Evolutionary conservation across 2,113 vertebrate species (phyloP).

Genomic region (Phylloscopus trochilus): DNA sequence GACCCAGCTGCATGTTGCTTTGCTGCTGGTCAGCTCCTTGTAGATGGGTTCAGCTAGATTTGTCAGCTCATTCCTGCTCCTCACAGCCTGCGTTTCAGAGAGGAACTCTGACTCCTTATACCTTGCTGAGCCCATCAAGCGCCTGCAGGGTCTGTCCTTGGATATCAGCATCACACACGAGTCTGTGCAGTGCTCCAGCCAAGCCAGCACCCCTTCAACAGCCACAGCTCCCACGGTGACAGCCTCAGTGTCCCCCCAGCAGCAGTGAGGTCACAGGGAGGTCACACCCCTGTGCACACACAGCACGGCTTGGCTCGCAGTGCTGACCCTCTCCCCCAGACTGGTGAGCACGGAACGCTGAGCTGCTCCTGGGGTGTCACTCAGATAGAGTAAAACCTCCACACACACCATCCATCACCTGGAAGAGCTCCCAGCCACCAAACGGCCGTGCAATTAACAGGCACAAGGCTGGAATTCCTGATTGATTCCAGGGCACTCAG

Average conservation of each 20-base stretch:
- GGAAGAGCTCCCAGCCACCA: conserved; percentile 20
- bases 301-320: fast-evolving
- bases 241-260: background rate
- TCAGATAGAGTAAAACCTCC: background rate
- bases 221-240: background rate
- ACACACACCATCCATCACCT: background rate
- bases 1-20: background rate
- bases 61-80: background rate
- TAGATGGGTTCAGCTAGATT: background rate
- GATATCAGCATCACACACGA: background rate
- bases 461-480: conserved; percentile 21
- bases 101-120: background rate
- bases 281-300: background rate
- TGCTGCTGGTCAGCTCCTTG: background rate
- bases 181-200: background rate
- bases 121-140: background rate
- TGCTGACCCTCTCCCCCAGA: fast-evolving
- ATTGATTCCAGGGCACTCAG: background rate
- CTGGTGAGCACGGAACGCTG: fast-evolving
- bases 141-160: background rate
- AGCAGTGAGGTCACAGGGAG: background rate
- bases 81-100: background rate
- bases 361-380: background rate
- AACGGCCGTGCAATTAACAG: background rate
- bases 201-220: background rate